Evolutionary conservation across 2,113 vertebrate species (phyloP).

Genomic region (Lipotes vexillifer): DNA sequence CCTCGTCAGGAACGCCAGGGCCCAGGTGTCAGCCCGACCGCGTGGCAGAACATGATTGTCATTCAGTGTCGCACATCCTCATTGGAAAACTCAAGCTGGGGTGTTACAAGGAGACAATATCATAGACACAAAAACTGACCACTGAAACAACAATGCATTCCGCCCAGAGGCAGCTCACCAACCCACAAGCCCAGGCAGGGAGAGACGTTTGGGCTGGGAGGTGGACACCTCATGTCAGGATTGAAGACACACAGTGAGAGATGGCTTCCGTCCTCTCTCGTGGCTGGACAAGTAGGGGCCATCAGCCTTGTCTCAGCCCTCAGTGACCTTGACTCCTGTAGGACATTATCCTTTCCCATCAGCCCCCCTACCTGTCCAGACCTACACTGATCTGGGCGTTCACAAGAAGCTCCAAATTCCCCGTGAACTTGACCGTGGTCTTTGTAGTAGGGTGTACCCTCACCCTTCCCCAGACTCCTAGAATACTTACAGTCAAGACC

Average conservation of each 20-base stretch:
- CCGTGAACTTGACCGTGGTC: accelerated
- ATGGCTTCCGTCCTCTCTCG: too few relatives aligned
- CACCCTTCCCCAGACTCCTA: background rate
- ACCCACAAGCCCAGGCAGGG: background rate
- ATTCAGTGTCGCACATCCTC: accelerated
- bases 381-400: accelerated
- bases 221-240: accelerated
- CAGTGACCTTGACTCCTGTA: background rate
- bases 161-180: accelerated
- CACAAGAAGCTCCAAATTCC: background rate
- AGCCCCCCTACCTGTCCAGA: background rate
- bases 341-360: background rate
- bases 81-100: background rate
- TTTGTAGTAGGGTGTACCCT: accelerated
- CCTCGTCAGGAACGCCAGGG: too few relatives aligned
- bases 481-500: too few relatives aligned
- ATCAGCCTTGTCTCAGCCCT: background rate
- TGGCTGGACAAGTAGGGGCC: too few relatives aligned
- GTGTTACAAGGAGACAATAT: background rate
- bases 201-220: background rate
- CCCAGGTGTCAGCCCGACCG: too few relatives aligned
- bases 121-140: background rate
- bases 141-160: accelerated
- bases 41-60: accelerated
- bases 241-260: too few relatives aligned